Base-by-base conservation (phyloP, 2,797 vertebrate genomes). In the Liparis tanakae region DNA sequence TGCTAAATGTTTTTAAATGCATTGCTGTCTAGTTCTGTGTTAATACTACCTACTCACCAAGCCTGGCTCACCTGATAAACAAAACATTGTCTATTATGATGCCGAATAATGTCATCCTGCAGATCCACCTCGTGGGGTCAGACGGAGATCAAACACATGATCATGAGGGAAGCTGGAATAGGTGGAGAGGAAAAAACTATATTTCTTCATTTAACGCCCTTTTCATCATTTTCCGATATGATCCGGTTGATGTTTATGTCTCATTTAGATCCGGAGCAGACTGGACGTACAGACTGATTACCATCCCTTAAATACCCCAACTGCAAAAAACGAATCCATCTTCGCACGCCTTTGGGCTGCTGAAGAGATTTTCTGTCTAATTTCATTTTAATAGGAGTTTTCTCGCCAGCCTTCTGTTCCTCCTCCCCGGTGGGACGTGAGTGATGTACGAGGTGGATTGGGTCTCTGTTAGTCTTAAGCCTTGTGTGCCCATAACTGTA, bases 331-430 rank as follows among this genome's bases (percentile, higher is more conserved):
- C 34, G n/a, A 84, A 80, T 83, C 70, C 70, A 8, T 73, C 17
- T 84, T 82, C 68, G 54, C 77, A 66, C 79, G 77, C 69, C 81
- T 83, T 76, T 65, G 20, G 74, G 74, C 82, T 78, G 83, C 83
- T 81, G 75, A 87, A 90, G 81, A 85, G 82, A 90, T 89, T 87
- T 89, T 90, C 82, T 84, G 72, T 84, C 66, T 79, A 82, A 88
- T 91, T 83, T 83, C 64, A 72, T 84, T 90, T 91, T 86, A 86
- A 88, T 86, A 81, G 69, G 67, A 72, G 65, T 75, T 82, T 74
- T 78, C 76, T 74, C 59, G 55, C 80, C 83, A 89, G 72, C 72
- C 60, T 61, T 80, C 70, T 81, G 51, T 61, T 55, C 88, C 78
- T 76, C 66, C 66, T 75, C 71, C 72, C 74, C 70, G 76, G 41